phyloP scores from a whole-genome alignment of 2,113 vertebrate genomes.

The Hippolais icterina region DNA sequence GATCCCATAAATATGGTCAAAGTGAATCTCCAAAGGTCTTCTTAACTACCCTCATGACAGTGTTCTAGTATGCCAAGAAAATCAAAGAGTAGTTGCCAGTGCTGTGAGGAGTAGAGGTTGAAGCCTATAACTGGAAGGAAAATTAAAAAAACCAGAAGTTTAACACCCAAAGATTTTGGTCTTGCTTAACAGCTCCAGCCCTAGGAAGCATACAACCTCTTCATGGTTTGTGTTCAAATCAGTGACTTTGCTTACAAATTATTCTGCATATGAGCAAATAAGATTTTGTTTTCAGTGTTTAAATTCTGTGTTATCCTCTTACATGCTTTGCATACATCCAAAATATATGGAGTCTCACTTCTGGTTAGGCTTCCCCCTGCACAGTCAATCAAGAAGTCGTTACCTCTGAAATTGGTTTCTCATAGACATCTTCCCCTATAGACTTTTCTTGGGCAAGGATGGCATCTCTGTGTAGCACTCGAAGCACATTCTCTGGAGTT shows the following conservation, averaged over 20 bases:
- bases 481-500: slow-evolving; percentile 81
- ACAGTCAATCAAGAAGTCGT: not conserved
- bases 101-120: not conserved
- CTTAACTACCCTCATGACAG: not conserved
- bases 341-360: not conserved
- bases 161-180: not conserved
- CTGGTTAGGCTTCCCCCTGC: not conserved
- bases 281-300: not conserved
- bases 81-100: not conserved
- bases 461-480: slow-evolving; percentile 89
- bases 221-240: not conserved
- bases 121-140: not conserved
- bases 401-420: slow-evolving; percentile 94
- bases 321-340: not conserved
- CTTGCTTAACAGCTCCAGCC: not conserved
- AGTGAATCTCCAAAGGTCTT: not conserved
- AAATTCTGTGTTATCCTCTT: not conserved
- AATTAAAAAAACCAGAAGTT: not conserved
- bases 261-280: not conserved
- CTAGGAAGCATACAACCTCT: not conserved
- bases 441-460: slow-evolving; percentile 73
- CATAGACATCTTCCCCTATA: slow-evolving; percentile 86
- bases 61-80: not conserved
- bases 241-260: not conserved
- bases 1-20: not conserved